Conservation (phyloP, 1,140 invertebrate genomes). For the Acromyrmex echinatior region DNA sequence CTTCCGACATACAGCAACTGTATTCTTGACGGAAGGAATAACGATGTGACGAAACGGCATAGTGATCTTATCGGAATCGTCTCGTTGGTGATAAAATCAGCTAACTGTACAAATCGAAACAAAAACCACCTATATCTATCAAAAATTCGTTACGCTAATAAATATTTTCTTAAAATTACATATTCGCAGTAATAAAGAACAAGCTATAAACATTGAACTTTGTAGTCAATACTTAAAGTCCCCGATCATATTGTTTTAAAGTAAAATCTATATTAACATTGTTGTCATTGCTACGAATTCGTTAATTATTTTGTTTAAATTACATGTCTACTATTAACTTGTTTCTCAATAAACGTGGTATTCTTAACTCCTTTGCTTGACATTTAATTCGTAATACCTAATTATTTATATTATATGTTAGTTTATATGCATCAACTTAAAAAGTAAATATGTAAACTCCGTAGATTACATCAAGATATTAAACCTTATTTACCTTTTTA, state of each 20-base stretch:
- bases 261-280: neutral
- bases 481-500: neutral
- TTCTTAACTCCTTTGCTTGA: neutral
- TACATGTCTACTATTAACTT: neutral
- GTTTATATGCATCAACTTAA: neutral
- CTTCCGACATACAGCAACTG: neutral
- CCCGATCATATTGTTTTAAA: neutral
- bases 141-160: neutral
- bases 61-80: slow-evolving; percentile 22
- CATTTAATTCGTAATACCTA: neutral
- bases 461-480: neutral
- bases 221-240: too few relatives aligned
- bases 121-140: neutral
- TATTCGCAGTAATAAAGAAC: neutral
- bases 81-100: neutral
- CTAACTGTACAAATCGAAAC: neutral
- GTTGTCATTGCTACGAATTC: neutral
- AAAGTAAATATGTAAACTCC: neutral
- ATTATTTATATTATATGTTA: neutral
- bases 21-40: neutral
- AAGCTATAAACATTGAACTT: neutral
- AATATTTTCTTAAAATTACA: slow-evolving; percentile 9
- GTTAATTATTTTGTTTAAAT: neutral
- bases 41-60: neutral
- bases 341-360: neutral